Evolutionary conservation across 2,888 invertebrate genomes (phyloP).

Genomic region (Deilephila porcellus): DNA sequence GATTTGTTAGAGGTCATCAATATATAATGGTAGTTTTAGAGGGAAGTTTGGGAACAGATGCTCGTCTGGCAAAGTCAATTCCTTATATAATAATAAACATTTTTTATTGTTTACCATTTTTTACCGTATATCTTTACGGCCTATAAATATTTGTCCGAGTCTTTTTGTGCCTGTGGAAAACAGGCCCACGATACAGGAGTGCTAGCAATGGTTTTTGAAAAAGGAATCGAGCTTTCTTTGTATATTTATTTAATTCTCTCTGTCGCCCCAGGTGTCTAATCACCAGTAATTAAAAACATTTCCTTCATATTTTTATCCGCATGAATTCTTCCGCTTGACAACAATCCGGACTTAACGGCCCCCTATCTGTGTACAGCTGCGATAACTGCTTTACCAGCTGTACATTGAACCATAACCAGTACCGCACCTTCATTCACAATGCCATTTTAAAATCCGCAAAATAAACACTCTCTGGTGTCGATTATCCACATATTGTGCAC

Average conservation of each 20-base stretch:
- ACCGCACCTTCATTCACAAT: background rate
- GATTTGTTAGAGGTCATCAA: background rate
- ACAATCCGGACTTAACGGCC: background rate
- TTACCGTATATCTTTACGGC: too few species aligned
- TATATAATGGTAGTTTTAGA: background rate
- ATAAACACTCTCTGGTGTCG: background rate
- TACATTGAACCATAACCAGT: constrained; percentile 1
- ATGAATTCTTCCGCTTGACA: background rate
- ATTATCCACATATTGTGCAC: too few species aligned
- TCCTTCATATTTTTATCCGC: background rate
- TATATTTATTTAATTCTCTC: too few species aligned
- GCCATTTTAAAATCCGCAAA: constrained; percentile 3
- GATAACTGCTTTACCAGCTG: background rate
- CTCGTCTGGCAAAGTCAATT: background rate
- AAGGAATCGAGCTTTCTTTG: too few species aligned
- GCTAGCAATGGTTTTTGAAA: too few species aligned
- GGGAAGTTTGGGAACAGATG: background rate
- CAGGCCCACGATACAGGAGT: too few species aligned
- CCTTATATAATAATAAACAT: too few species aligned
- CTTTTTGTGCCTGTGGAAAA: too few species aligned
- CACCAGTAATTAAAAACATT: too few species aligned
- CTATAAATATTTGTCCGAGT: too few species aligned
- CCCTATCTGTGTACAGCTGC: background rate
- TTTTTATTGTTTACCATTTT: too few species aligned
- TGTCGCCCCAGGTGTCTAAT: too few species aligned